Evolutionary conservation across 2,888 invertebrate genomes (phyloP).

Genomic region (Xestia sexstrigata): DNA sequence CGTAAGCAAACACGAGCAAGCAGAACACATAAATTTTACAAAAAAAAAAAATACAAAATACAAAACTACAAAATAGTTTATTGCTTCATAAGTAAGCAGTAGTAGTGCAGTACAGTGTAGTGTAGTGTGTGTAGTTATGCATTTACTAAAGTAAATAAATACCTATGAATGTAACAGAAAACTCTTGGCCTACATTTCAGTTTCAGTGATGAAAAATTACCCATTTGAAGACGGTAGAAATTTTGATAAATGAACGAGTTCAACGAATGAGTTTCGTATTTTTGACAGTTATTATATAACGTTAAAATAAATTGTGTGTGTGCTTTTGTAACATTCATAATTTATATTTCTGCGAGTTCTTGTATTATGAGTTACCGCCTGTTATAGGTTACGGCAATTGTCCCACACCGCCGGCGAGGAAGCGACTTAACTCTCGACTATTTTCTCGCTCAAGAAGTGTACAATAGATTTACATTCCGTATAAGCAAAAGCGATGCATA

Average conservation of each 20-base stretch:
- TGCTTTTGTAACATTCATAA: constrained; percentile 12
- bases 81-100: no score
- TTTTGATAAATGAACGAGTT: constrained; percentile 42
- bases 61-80: no score
- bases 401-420: no score
- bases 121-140: no score
- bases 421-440: no score
- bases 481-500: no score
- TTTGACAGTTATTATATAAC: constrained; percentile 49
- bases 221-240: not conserved
- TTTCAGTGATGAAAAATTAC: constrained; percentile 39
- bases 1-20: not conserved
- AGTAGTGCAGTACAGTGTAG: no score
- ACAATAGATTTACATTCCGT: no score
- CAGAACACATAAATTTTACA: not conserved
- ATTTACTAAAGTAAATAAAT: constrained; percentile 1
- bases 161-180: constrained; percentile 1
- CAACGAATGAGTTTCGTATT: constrained; percentile 28
- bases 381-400: no score
- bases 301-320: constrained; percentile 25
- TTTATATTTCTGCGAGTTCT: constrained; percentile 1
- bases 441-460: no score
- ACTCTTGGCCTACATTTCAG: constrained; percentile 17
- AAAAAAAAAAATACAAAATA: no score
- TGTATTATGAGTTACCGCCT: constrained; percentile 8